These are phyloP conservation scores for Mareca strepera DNA, from an alignment of 2,797 vertebrate species.

Conservation along the genomic window DNA sequence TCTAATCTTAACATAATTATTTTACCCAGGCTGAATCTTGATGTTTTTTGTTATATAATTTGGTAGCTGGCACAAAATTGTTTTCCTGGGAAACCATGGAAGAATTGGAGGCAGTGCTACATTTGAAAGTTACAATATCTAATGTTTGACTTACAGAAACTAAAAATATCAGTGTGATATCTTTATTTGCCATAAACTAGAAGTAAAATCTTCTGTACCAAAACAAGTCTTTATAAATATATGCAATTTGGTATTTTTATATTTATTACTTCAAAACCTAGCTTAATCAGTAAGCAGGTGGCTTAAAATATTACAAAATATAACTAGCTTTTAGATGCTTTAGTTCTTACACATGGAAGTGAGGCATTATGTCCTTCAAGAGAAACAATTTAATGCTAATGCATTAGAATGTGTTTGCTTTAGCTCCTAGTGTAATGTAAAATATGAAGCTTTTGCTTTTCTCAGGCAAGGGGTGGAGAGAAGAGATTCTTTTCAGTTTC, in stretches of 20 bases:
- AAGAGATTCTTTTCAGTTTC: not conserved
- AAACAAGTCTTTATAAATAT: not conserved
- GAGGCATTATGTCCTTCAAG: not conserved
- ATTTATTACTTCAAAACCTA: not conserved
- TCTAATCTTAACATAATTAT: not conserved
- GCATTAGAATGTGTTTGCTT: not conserved
- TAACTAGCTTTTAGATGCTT: not conserved
- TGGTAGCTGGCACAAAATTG: not conserved
- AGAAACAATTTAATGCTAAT: not conserved
- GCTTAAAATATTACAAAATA: not conserved
- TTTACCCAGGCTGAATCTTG: not conserved
- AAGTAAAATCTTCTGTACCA: not conserved
- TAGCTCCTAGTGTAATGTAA: not conserved
- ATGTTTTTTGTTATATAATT: not conserved
- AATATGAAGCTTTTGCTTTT: not conserved
- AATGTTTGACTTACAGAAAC: not conserved
- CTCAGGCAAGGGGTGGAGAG: not conserved
- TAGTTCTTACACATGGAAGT: not conserved
- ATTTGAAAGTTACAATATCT: not conserved
- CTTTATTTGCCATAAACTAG: not conserved
- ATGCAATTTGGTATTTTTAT: not conserved
- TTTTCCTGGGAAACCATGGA: not conserved
- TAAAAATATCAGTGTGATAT: rapidly evolving
- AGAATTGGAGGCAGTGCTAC: not conserved
- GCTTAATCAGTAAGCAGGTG: not conserved